Conservation (phyloP, 2,113 vertebrate species). For the Antennarius striatus region DNA sequence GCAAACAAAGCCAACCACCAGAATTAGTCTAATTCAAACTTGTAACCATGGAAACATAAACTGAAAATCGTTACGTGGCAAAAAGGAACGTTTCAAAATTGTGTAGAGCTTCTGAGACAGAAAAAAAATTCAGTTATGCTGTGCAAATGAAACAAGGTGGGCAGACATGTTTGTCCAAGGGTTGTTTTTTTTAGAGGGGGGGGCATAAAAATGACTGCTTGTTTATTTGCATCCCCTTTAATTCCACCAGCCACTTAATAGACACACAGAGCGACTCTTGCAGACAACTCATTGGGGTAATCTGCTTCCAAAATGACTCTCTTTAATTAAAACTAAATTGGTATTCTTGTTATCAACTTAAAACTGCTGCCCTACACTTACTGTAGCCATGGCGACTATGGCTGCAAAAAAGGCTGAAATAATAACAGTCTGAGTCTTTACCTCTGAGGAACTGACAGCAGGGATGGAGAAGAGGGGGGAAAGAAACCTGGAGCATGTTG, state of each 20-base stretch:
- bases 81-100: too few species aligned
- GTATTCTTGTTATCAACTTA: slow-evolving; percentile 60
- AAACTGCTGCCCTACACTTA: slow-evolving; percentile 65
- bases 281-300: slow-evolving; percentile 57
- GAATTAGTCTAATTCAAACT: too few species aligned
- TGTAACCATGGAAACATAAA: too few species aligned
- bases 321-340: slow-evolving; percentile 70
- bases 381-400: slow-evolving; percentile 63
- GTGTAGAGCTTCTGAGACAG: too few species aligned
- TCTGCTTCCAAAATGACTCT: slow-evolving; percentile 62
- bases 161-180: too few species aligned
- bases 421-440: slow-evolving; percentile 31
- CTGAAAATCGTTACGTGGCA: too few species aligned
- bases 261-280: slow-evolving; percentile 43
- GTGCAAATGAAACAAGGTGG: too few species aligned
- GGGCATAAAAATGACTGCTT: slow-evolving; percentile 15
- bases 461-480: slow-evolving; percentile 27
- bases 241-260: slow-evolving; percentile 64
- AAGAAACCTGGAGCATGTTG: slow-evolving; percentile 31
- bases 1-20: too few species aligned
- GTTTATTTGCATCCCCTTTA: slow-evolving; percentile 50
- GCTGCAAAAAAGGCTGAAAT: slow-evolving; percentile 49
- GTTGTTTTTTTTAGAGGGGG: too few species aligned
- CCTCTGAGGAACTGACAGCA: slow-evolving; percentile 29
- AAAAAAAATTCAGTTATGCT: too few species aligned